These are phyloP conservation scores for Aphidius gifuensis DNA, from an alignment of 1,140 invertebrate species.

Conservation along the genomic window DNA sequence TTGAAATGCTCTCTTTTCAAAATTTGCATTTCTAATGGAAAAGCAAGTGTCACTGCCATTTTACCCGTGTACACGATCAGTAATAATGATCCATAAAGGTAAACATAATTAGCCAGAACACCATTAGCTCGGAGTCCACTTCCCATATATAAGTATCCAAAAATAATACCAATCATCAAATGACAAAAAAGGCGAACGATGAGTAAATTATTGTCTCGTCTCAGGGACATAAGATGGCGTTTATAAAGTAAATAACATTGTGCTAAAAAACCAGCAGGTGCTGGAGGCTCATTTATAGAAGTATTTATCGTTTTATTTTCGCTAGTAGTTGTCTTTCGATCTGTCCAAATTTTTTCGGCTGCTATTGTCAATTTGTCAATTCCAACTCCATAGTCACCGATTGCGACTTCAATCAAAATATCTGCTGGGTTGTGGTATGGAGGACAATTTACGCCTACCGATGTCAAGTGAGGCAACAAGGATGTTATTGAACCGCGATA, in stretches of 20 bases:
- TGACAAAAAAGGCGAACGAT: conserved; percentile 77
- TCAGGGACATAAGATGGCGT: conserved; percentile 47
- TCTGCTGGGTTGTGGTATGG: conserved; percentile 94
- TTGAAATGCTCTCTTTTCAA: conserved; percentile 89
- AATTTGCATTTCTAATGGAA: conserved; percentile 83
- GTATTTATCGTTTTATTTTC: background rate
- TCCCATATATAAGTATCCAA: conserved; percentile 83
- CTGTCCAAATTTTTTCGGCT: conserved; percentile 57
- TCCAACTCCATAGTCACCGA: conserved; percentile 66
- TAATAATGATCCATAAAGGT: conserved; percentile 85
- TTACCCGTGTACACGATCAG: conserved; percentile 91
- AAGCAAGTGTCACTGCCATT: conserved; percentile 93
- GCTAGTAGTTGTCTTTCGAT: conserved; percentile 34
- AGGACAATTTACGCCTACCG: conserved; percentile 79
- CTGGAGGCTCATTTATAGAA: conserved; percentile 31
- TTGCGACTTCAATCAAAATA: conserved; percentile 79
- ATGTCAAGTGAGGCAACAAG: conserved; percentile 78
- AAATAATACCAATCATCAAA: conserved; percentile 77
- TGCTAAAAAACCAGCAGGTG: conserved; percentile 46
- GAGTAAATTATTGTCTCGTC: conserved; percentile 61
- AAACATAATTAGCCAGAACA: conserved; percentile 87
- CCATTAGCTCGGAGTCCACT: conserved; percentile 83
- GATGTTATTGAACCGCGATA: conserved; percentile 76
- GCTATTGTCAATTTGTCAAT: conserved; percentile 62
- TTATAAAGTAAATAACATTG: conserved; percentile 53